Base-by-base conservation (phyloP, 2,888 invertebrate species). In the Geotrupes spiniger region DNA sequence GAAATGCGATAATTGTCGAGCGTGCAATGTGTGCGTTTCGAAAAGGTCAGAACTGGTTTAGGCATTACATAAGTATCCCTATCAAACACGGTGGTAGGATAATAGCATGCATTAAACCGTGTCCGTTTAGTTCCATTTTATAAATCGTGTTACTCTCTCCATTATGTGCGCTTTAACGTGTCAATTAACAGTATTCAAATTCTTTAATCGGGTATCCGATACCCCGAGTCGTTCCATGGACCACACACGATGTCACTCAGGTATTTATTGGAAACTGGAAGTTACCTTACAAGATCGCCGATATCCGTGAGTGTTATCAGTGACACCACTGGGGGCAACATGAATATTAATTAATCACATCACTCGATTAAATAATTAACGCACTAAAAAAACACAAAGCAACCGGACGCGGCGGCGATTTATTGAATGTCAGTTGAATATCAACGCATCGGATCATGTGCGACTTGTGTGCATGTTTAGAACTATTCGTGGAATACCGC, bases 131-230 rank as follows among this genome's bases (percentile, higher is more conserved):
- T 58, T 51, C 62, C 64, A 62, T 66, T 65, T 63, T 58, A 52
- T 46, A 61, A 60, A 62, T 61, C 58, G 62, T 54, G 52, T 61
- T 58, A 60, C 39, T 42, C 56, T 33, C 49, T 52, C 57, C 56
- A 56, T 55, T 60, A 59, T 49, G 61, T 54, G 28, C 37, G 25
- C 54, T 61, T 65, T 66, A 67, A 69, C 65, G 64, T 70, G 66
- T 70, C 69, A 70, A 70, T 70, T 69, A 69, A 62, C 60, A 59
- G 59, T 53, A 59, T 63, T 63, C 59, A 61, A 57, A 64, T 68
- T 65, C 64, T 62, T 51, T 52, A 57, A 54, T 56, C 46, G 47
- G 59, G 57, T 56, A 54, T 55, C 50, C 46, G 48, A 54, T 47
- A 44, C 42, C 52, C 51, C 44, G 46, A 33, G 36, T 42, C n/a